Conservation (phyloP, 2,888 invertebrate species). For the Tetranychus truncatus region DNA sequence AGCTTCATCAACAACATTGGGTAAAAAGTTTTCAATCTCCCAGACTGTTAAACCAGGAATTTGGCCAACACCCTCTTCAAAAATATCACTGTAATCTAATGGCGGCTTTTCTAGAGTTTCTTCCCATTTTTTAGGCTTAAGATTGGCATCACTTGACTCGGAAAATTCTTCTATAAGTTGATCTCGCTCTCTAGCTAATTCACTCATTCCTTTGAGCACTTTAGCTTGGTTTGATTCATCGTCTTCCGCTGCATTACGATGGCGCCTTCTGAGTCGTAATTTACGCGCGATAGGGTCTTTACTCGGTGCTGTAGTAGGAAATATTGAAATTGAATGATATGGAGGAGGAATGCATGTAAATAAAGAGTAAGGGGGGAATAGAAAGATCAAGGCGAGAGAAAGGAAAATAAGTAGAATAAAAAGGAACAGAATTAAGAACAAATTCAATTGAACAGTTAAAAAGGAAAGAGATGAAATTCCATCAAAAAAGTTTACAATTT, state of each 20-base stretch:
- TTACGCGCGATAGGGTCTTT: conserved; percentile 89
- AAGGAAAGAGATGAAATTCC: not conserved
- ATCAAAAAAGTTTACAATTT: not conserved
- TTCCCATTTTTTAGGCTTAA: conserved; percentile 84
- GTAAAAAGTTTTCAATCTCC: conserved; percentile 99
- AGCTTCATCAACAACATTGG: conserved; percentile 62
- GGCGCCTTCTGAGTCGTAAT: conserved; percentile 61
- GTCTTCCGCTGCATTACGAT: conserved; percentile 46
- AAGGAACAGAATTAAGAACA: not conserved
- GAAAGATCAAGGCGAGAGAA: not conserved
- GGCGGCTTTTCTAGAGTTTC: conserved; percentile 85
- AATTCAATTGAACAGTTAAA: not conserved
- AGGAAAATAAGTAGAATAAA: not conserved
- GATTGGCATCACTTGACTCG: conserved; percentile 36
- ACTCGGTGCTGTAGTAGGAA: conserved; percentile 36
- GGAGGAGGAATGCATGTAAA: not conserved
- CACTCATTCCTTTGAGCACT: conserved; percentile 69
- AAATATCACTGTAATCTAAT: conserved; percentile 88
- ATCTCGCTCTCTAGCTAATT: conserved; percentile 59
- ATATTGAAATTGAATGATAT: not conserved
- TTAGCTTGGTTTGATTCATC: conserved; percentile 71
- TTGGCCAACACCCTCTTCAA: conserved; percentile 81
- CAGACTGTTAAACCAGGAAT: conserved; percentile 77
- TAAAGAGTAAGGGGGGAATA: not conserved
- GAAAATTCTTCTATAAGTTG: conserved; percentile 29